phyloP scores from a whole-genome alignment of 30 jellyfish, hydroid and myxozoan genomes.

The Morbakka virulenta region DNA sequence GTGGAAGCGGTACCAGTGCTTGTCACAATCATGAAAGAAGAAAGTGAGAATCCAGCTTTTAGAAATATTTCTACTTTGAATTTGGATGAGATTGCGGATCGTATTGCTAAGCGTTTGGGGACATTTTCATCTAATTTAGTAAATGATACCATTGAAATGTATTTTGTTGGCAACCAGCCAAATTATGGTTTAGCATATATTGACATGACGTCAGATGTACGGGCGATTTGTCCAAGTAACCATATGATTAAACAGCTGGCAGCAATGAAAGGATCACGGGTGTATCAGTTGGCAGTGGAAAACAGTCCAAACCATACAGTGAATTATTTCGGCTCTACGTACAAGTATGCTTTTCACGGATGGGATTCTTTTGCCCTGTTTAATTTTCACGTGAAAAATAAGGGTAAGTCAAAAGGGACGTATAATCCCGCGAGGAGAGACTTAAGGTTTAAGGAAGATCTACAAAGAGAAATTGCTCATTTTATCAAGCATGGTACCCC shows the following conservation, averaged over 20 bases:
- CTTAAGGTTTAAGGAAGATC: not conserved
- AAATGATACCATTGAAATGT: not conserved
- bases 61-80: not conserved
- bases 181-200: not conserved
- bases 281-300: slow-evolving; percentile 13
- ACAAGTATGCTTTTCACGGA: slow-evolving; percentile 19
- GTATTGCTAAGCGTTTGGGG: not conserved
- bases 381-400: slow-evolving; percentile 3
- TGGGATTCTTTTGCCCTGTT: slow-evolving; percentile 57
- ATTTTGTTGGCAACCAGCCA: not conserved
- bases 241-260: not conserved
- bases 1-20: slow-evolving; percentile 24
- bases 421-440: slow-evolving; percentile 11
- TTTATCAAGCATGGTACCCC: slow-evolving; percentile 33
- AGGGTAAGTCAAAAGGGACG: not conserved
- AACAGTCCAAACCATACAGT: slow-evolving; percentile 3
- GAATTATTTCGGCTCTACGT: not conserved
- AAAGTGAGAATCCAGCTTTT: slow-evolving; percentile 1
- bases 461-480: slow-evolving; percentile 8
- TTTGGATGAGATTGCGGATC: not conserved
- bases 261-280: not conserved
- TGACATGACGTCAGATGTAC: slow-evolving; percentile 30
- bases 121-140: not conserved
- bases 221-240: slow-evolving; percentile 49
- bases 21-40: slow-evolving; percentile 67